Percentiles rank a stretch among this genome's conserved stretches.
Evolutionary conservation across 1,140 invertebrate species (phyloP).

Genomic region (Dreissena polymorpha): DNA sequence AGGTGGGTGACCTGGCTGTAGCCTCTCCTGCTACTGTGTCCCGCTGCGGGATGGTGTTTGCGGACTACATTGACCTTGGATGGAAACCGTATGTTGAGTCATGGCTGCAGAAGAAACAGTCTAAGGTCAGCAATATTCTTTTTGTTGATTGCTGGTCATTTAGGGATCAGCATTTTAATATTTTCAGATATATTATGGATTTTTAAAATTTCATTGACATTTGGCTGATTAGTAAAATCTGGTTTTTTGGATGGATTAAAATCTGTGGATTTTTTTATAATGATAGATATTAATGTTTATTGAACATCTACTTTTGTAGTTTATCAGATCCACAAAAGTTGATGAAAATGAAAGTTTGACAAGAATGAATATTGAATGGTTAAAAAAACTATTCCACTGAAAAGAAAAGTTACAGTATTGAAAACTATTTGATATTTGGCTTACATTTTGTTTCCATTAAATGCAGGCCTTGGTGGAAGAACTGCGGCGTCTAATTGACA

Average conservation of each 20-base stretch:
- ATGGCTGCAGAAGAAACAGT: conserved; percentile 84
- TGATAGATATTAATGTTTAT: no score
- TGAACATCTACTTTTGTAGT: no score
- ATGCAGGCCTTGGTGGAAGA: conserved; percentile 75
- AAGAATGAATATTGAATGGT: no score
- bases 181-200: no score
- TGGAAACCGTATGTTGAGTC: conserved; percentile 90
- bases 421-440: neutral
- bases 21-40: conserved; percentile 94
- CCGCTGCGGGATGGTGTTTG: conserved; percentile 82
- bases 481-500: conserved; percentile 75
- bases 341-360: no score
- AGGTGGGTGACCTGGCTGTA: conserved; percentile 85
- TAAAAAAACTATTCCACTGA: neutral
- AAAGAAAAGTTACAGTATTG: neutral
- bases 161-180: no score
- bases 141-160: no score
- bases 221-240: no score
- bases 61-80: conserved; percentile 90
- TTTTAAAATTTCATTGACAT: no score
- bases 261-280: no score
- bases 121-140: conserved; percentile 56
- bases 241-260: no score
- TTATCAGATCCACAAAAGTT: no score
- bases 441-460: conserved; percentile 21